Percentiles rank a stretch among this genome's conserved stretches.
These are phyloP conservation scores for Austrolebias charrua DNA, from an alignment of 2,797 vertebrate genomes.

Conservation along the genomic window DNA sequence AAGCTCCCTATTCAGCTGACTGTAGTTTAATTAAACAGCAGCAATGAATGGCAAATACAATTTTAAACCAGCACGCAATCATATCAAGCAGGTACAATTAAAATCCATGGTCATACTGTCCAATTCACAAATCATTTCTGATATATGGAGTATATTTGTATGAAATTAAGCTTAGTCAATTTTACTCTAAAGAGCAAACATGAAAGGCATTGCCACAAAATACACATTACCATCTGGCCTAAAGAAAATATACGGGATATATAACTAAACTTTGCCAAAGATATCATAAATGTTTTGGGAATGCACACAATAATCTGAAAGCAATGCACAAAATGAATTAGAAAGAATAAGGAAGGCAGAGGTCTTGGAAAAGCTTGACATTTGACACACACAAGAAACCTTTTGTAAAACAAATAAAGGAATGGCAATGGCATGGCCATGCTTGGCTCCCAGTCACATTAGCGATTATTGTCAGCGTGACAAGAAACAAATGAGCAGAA, in stretches of 20 bases:
- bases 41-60: background rate
- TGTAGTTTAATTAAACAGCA: background rate
- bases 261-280: conserved; percentile 1
- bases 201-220: background rate
- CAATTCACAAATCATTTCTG: background rate
- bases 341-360: background rate
- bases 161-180: no score
- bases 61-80: background rate
- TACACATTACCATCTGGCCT: background rate
- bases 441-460: conserved; percentile 4
- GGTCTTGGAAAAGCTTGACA: background rate
- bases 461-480: conserved; percentile 11
- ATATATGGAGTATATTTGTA: no score
- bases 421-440: background rate
- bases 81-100: background rate
- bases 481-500: conserved; percentile 1
- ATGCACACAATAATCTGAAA: background rate
- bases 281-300: background rate
- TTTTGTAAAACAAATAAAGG: background rate
- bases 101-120: background rate
- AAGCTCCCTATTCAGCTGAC: background rate
- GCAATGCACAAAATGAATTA: conserved; percentile 1
- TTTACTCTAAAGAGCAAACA: background rate
- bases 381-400: background rate
- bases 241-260: background rate